These are phyloP conservation scores for Heliconius nattereri DNA, from an alignment of 1,140 invertebrate genomes.

Conservation along the genomic window DNA sequence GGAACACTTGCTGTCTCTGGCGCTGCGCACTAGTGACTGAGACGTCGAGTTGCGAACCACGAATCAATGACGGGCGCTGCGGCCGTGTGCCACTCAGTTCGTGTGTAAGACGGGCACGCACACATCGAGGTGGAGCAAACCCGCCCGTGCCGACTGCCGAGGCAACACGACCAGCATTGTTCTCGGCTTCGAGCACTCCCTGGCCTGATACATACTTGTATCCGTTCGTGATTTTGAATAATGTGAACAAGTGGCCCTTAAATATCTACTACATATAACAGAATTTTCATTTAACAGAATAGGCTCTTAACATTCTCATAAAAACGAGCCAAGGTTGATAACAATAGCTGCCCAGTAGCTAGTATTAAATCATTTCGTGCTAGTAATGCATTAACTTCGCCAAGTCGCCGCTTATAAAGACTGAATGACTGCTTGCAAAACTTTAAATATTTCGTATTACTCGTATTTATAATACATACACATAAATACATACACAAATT, in stretches of 20 bases:
- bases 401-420: neutral
- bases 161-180: conserved; percentile 51
- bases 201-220: conserved; percentile 32
- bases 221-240: conserved; percentile 29
- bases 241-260: conserved; percentile 25
- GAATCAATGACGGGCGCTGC: conserved; percentile 72
- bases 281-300: neutral
- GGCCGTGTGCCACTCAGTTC: conserved; percentile 49
- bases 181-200: conserved; percentile 44
- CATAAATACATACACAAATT: no score
- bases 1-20: conserved; percentile 66
- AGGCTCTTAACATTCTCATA: neutral
- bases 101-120: conserved; percentile 46
- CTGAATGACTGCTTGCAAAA: neutral
- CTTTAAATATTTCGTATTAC: neutral
- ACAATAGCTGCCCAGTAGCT: neutral
- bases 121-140: conserved; percentile 49
- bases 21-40: conserved; percentile 79
- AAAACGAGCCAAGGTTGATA: neutral
- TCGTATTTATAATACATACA: no score
- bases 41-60: conserved; percentile 60
- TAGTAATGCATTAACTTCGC: neutral
- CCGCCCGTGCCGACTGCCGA: conserved; percentile 39
- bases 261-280: neutral
- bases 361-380: neutral